Percentiles rank a stretch among this genome's conserved stretches.
Conservation (phyloP, 2,888 invertebrate species). For the Watsonalla binaria region DNA sequence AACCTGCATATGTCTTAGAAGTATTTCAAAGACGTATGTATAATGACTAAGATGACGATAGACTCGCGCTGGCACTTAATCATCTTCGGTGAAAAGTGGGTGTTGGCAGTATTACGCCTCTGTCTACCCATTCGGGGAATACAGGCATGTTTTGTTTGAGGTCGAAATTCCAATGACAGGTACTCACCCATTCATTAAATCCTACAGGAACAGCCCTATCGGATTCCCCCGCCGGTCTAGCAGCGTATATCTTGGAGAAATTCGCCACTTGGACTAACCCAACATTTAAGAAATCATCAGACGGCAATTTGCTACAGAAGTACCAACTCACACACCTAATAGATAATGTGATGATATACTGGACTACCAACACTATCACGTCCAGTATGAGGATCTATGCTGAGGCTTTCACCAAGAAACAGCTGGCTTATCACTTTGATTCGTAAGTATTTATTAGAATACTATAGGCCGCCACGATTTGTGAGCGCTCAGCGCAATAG, state of each 20-base stretch:
- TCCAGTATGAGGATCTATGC: slow-evolving; percentile 78
- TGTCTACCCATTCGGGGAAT: no score
- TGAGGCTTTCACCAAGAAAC: slow-evolving; percentile 65
- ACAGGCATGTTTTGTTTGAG: no score
- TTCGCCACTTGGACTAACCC: slow-evolving; percentile 85
- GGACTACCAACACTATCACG: slow-evolving; percentile 69
- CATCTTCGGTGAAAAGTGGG: no score
- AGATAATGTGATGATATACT: slow-evolving; percentile 79
- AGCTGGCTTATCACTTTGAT: slow-evolving; percentile 36
- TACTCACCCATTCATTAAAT: no score
- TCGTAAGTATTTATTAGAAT: slow-evolving; percentile 38
- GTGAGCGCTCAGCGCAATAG: no score
- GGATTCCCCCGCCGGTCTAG: slow-evolving; percentile 91
- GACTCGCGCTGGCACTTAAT: no score
- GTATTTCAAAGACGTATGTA: no score
- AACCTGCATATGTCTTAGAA: no score
- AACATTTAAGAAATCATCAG: slow-evolving; percentile 62
- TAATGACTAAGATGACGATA: no score
- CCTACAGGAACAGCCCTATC: slow-evolving; percentile 81
- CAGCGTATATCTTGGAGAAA: slow-evolving; percentile 94
- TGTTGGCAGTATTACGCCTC: no score
- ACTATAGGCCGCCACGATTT: no score
- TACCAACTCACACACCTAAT: slow-evolving; percentile 59
- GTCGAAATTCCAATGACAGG: no score
- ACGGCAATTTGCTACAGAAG: slow-evolving; percentile 81